Conservation (phyloP, 2,797 vertebrate species). For the Synaphobranchus kaupii region DNA sequence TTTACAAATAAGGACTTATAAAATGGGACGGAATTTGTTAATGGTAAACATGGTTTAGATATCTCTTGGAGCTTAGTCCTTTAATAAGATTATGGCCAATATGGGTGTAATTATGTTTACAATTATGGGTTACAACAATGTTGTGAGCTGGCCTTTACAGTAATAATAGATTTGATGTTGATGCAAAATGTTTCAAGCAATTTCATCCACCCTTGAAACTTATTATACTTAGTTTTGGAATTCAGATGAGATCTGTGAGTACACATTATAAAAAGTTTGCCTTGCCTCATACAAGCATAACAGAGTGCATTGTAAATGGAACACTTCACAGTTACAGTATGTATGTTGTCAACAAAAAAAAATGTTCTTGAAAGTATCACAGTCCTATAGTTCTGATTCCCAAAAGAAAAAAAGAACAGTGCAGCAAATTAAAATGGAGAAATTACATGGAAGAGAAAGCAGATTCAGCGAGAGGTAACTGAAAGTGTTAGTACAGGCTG, state of each 20-base stretch:
- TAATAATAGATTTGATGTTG: not conserved
- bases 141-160: not conserved
- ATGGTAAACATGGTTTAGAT: not conserved
- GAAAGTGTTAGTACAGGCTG: not conserved
- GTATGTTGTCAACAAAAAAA: no score
- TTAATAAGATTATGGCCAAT: not conserved
- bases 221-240: not conserved
- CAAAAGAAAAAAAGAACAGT: not conserved
- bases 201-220: not conserved
- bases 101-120: not conserved
- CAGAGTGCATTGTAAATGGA: not conserved
- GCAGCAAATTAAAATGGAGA: not conserved
- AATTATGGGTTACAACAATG: no score
- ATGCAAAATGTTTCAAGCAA: not conserved
- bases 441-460: not conserved
- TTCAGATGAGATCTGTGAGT: not conserved
- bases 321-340: not conserved
- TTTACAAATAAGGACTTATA: not conserved
- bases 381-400: not conserved
- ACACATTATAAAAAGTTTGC: not conserved
- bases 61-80: not conserved
- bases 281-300: not conserved
- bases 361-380: no score
- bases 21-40: not conserved
- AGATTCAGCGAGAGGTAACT: not conserved